Base-by-base conservation (phyloP, 1,140 invertebrate genomes). In the Pogonognathellus flavescens region DNA sequence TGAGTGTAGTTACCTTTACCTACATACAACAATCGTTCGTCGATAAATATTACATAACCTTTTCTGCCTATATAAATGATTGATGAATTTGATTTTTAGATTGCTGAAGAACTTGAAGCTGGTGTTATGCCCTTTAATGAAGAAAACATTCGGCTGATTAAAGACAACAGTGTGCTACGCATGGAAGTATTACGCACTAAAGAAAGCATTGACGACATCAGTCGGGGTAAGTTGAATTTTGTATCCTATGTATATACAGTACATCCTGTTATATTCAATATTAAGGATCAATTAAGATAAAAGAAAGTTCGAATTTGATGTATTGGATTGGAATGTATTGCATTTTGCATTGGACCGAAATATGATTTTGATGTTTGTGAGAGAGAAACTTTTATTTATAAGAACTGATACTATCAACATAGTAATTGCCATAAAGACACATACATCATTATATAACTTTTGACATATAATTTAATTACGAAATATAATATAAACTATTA, bases 101-200 rank as follows among this genome's bases (percentile, higher is more conserved):
- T 88, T 60, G 82, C 86, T 16, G 18, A 84, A 20, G 86, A 88
- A 49, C 66, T 88, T 52, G 84, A 87, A 83, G 80, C 50, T 22
- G 86, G 86, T 41, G 83, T 87, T 50, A 80, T 9, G 4, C 85
- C 86, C 6, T 88, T 86, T 62, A 85, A 87, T 41, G 50, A 86
- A 55, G 85, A 88, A 81, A 86, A 84, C 49, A 52, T 83, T 22
- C 49, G 76, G n/a, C 55, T 88, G 3, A 72, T 53, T n/a, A 80
- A 86, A 55, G 88, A 87, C 84, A 88, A 88, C 49, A 84, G 85
- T n/a, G 49, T 82, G 3, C 66, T 88, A 4, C 57, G 88, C 9
- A 22, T 87, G 22, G 72, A 25, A 20, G 20, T 87, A 11, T 18
- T 85, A 16, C 57, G 82, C 18, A 81, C 66, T 1, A 14, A 84